phyloP scores from a whole-genome alignment of 1,140 invertebrate species.

The Physella acuta region DNA sequence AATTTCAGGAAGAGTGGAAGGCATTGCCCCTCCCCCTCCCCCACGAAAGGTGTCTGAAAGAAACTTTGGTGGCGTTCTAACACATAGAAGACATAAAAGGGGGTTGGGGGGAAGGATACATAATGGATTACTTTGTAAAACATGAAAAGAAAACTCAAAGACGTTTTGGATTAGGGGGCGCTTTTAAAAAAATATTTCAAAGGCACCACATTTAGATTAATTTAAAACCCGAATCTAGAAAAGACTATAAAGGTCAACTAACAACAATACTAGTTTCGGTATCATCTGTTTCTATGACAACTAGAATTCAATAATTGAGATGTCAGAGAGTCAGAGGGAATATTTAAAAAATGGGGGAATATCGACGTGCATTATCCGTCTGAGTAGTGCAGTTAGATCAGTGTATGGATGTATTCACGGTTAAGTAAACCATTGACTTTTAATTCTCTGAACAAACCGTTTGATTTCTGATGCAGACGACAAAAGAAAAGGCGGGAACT shows the following conservation, averaged over 20 bases:
- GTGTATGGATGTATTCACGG: not conserved
- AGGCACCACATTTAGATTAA: too few species aligned
- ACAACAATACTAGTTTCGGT: too few species aligned
- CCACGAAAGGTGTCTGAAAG: not conserved
- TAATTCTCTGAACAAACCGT: not conserved
- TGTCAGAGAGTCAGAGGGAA: too few species aligned
- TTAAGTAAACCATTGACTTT: not conserved
- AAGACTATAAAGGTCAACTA: too few species aligned
- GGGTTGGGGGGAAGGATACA: not conserved
- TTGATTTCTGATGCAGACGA: not conserved
- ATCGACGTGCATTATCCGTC: not conserved
- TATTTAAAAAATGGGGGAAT: not conserved
- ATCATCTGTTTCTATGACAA: too few species aligned
- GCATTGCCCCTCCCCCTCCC: too few species aligned
- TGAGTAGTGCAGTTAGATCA: not conserved
- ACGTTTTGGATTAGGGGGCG: too few species aligned
- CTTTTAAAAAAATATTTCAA: too few species aligned
- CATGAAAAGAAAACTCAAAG: too few species aligned
- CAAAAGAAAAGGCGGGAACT: not conserved
- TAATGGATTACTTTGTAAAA: too few species aligned
- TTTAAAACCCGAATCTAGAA: too few species aligned
- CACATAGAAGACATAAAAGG: not conserved
- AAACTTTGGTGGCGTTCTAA: not conserved
- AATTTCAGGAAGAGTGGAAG: too few species aligned
- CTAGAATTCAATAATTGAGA: not conserved